Evolutionary conservation across 2,113 vertebrate species (phyloP).

Genomic region (Pelusios castaneus): DNA sequence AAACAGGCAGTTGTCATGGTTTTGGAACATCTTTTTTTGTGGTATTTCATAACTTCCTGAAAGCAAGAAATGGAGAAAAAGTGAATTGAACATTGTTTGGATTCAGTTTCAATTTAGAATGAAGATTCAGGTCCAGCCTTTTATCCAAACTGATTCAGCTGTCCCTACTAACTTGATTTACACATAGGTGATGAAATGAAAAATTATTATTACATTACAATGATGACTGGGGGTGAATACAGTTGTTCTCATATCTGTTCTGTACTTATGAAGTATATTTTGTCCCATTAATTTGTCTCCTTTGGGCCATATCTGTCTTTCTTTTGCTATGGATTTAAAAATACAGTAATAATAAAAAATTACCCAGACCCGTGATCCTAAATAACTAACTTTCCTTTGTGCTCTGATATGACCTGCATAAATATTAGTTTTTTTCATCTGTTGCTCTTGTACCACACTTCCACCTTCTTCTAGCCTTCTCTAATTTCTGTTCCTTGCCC

Average conservation of each 20-base stretch:
- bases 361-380: neutral
- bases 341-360: neutral
- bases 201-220: neutral
- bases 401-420: neutral
- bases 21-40: neutral
- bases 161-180: neutral
- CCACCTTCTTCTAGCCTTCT: neutral
- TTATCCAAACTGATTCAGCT: neutral
- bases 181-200: neutral
- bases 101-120: neutral
- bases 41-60: neutral
- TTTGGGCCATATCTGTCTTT: neutral
- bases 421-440: neutral
- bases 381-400: neutral
- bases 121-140: neutral
- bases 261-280: neutral
- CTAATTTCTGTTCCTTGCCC: neutral
- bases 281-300: neutral
- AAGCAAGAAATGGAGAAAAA: neutral
- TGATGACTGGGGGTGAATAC: neutral
- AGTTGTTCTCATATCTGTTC: neutral
- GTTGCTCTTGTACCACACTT: neutral
- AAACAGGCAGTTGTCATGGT: rapidly evolving
- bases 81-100: neutral
- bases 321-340: neutral